Conservation (phyloP, 2,113 vertebrate species). For the Odobenus rosmarus region DNA sequence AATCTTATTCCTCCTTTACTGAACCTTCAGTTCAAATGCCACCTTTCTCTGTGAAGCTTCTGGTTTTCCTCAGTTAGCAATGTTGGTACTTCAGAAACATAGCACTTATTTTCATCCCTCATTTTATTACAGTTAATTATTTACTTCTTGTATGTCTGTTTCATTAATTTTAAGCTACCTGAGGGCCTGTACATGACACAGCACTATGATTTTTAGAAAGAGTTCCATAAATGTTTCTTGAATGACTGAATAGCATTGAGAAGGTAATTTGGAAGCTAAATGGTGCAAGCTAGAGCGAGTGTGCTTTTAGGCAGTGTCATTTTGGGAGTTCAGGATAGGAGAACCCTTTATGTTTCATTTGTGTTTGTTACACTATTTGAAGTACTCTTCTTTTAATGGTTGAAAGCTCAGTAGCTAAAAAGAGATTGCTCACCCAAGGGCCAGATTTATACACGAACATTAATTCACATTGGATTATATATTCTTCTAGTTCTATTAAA, state of each 20-base stretch:
- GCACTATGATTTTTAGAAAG: background rate
- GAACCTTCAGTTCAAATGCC: background rate
- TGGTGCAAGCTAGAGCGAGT: background rate
- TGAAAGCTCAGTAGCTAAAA: background rate
- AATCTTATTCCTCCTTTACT: background rate
- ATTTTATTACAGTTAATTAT: background rate
- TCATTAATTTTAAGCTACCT: background rate
- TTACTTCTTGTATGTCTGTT: background rate
- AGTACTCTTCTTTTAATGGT: background rate
- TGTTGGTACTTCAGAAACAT: background rate
- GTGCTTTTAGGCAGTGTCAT: background rate
- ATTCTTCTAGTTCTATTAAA: background rate
- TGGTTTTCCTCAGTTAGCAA: background rate
- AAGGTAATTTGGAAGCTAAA: background rate
- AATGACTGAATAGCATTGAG: background rate
- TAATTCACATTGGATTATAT: constrained; percentile 9
- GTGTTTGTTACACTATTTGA: background rate
- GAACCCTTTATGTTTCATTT: background rate
- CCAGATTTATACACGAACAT: background rate
- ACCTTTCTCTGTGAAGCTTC: background rate
- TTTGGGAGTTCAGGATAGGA: background rate
- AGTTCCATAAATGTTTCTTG: background rate
- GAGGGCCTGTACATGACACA: background rate
- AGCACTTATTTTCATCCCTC: background rate
- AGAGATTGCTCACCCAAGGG: background rate